Evolutionary conservation across 2,113 vertebrate genomes (phyloP).

Genomic region (Stictonetta naevosa): DNA sequence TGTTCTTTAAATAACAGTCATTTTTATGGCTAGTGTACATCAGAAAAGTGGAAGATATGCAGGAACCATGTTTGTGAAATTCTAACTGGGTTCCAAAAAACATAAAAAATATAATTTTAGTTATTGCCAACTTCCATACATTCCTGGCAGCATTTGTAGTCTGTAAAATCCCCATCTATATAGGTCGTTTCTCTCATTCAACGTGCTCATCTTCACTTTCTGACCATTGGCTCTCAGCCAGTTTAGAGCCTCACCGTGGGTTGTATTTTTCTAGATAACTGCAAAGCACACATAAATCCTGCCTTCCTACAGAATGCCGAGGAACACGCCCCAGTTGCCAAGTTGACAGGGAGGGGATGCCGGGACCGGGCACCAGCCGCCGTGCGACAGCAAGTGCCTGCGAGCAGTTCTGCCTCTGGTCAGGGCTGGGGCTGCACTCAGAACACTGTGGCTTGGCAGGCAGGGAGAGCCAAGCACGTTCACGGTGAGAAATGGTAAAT

Average conservation of each 20-base stretch:
- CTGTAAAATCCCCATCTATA: slow-evolving; percentile 15
- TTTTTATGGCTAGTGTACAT: neutral
- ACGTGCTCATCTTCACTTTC: neutral
- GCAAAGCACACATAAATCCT: neutral
- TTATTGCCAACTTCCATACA: neutral
- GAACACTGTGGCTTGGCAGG: neutral
- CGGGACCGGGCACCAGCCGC: neutral
- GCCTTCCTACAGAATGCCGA: neutral
- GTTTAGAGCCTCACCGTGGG: neutral
- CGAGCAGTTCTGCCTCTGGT: too few species aligned
- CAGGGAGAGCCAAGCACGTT: neutral
- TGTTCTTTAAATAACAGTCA: neutral
- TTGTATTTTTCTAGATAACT: neutral
- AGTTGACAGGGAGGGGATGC: neutral
- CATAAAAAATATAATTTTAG: neutral
- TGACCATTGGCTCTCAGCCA: neutral
- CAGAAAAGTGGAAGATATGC: neutral
- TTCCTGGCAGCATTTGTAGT: neutral
- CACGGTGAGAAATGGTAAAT: neutral
- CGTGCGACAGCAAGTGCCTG: neutral
- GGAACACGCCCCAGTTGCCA: neutral
- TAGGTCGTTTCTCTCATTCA: neutral
- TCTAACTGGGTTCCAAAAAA: neutral
- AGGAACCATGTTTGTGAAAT: neutral
- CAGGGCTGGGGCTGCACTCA: neutral